Percentiles rank a stretch among this genome's conserved stretches.
Evolutionary conservation across 1,140 invertebrate species (phyloP).

Genomic region (Macrobrachium nipponense): DNA sequence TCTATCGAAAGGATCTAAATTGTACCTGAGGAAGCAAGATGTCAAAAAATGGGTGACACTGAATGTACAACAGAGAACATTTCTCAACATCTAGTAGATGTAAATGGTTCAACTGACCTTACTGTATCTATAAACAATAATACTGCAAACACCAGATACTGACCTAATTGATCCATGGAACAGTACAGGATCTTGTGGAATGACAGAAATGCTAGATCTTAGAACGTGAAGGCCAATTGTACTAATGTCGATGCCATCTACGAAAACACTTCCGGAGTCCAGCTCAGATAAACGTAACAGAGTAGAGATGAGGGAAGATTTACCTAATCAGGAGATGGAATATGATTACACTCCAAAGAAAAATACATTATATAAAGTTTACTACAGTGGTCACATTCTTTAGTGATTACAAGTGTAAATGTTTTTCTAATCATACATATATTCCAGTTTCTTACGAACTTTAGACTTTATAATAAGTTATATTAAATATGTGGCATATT

Average conservation of each 20-base stretch:
- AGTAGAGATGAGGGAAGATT: conserved; percentile 67
- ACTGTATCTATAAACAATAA: neutral
- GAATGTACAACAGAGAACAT: no score
- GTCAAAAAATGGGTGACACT: no score
- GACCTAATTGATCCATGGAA: conserved; percentile 73
- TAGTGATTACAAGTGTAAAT: no score
- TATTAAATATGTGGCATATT: no score
- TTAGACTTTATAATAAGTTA: no score
- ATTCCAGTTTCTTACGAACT: no score
- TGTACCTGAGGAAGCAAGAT: conserved; percentile 67
- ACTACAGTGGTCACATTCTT: no score
- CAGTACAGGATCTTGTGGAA: conserved; percentile 70
- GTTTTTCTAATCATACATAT: no score
- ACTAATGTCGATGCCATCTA: conserved; percentile 68
- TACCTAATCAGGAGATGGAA: conserved; percentile 64
- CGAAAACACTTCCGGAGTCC: conserved; percentile 66
- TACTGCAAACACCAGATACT: conserved; percentile 39
- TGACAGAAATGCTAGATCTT: conserved; percentile 68
- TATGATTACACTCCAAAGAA: no score
- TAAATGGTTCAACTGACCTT: neutral
- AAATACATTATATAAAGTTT: no score
- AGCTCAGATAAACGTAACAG: conserved; percentile 66
- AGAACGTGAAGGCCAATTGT: conserved; percentile 70
- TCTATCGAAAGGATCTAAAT: conserved; percentile 74
- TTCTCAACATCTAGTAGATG: neutral